Evolutionary conservation across 2,113 vertebrate species (phyloP).

Genomic region (Cyprinodon tularosa): DNA sequence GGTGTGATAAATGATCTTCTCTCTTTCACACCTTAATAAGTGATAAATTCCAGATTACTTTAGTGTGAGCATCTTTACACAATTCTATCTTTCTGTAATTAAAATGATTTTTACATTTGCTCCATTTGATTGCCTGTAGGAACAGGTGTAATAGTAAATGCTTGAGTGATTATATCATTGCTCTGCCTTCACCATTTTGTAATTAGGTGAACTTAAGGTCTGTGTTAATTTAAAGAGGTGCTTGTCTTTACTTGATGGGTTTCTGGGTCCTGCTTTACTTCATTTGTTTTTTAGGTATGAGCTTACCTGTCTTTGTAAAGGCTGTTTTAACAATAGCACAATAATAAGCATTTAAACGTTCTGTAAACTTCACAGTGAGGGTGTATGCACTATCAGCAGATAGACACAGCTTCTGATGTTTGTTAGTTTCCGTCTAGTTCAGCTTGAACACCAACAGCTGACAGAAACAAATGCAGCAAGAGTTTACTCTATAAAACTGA

Average conservation of each 20-base stretch:
- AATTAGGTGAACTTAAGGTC: not conserved
- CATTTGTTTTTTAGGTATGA: not conserved
- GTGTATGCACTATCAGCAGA: conserved; percentile 28
- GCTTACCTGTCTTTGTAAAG: conserved; percentile 12
- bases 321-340: conserved; percentile 23
- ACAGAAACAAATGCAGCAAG: conserved; percentile 39
- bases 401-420: not conserved
- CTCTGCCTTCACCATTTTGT: not conserved
- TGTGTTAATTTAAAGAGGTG: not conserved
- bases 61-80: not conserved
- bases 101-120: not conserved
- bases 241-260: not conserved
- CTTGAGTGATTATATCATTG: not conserved
- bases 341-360: not conserved
- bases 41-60: not conserved
- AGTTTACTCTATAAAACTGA: conserved; percentile 49
- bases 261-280: not conserved
- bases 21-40: conserved; percentile 3
- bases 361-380: conserved; percentile 44
- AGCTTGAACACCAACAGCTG: conserved; percentile 33
- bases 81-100: not conserved
- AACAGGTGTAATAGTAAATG: not conserved
- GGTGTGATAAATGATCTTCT: not conserved
- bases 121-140: not conserved
- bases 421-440: conserved; percentile 15